Evolutionary conservation across 2,888 invertebrate species (phyloP).

Genomic region (Ormyrus nitidulus): DNA sequence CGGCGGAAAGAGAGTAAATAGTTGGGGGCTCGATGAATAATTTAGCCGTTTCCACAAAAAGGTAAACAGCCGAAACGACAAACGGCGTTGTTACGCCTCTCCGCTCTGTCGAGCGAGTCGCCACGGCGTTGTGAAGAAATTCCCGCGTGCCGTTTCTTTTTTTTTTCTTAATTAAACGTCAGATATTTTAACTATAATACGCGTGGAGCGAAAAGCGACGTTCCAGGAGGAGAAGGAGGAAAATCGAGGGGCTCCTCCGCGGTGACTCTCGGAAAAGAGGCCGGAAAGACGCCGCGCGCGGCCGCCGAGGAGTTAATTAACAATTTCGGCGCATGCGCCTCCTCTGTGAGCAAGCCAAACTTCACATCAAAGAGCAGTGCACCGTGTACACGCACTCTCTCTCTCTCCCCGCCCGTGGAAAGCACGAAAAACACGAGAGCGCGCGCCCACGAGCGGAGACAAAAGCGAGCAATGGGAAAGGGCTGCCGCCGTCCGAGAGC

Average conservation of each 20-base stretch:
- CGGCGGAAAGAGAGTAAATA: background rate
- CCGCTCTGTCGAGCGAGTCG: background rate
- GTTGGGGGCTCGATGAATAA: background rate
- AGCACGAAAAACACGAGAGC: background rate
- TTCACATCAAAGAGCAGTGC: conserved; percentile 39
- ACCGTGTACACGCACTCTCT: background rate
- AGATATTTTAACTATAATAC: background rate
- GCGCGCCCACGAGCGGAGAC: background rate
- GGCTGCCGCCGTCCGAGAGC: background rate
- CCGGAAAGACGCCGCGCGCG: background rate
- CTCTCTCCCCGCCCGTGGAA: background rate
- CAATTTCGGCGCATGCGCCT: conserved; percentile 35
- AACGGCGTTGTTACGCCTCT: too few species aligned
- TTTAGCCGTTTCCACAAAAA: background rate
- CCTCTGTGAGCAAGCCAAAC: background rate
- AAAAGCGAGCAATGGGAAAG: background rate
- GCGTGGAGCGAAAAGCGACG: background rate
- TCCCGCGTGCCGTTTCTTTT: background rate
- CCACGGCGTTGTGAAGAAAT: background rate
- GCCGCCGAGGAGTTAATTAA: conserved; percentile 43
- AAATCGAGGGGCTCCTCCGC: background rate
- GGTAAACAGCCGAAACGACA: background rate
- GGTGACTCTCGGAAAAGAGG: background rate
- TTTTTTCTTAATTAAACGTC: background rate
- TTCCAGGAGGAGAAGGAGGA: background rate